Percentiles rank a stretch among this genome's conserved stretches.
These are phyloP conservation scores for Phengaris arion DNA, from an alignment of 2,888 invertebrate genomes.

Conservation along the genomic window DNA sequence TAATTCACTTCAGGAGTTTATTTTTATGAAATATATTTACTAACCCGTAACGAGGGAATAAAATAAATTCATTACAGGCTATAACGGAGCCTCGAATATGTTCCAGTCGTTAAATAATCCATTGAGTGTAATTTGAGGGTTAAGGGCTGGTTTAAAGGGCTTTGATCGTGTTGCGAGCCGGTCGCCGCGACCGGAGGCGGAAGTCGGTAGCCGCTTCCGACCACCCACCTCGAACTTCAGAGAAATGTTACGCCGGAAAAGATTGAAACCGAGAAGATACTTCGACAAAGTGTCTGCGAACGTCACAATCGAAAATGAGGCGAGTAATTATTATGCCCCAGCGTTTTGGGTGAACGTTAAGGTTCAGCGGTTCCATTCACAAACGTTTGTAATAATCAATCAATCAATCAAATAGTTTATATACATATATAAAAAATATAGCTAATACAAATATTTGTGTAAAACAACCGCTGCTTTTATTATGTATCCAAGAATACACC, in stretches of 20 bases:
- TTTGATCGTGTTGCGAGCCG: not conserved
- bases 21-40: not conserved
- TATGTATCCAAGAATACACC: not conserved
- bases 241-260: not conserved
- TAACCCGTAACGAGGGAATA: not conserved
- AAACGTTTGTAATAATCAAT: not conserved
- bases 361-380: not conserved
- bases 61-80: not conserved
- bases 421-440: too few species aligned
- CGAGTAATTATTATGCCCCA: not conserved
- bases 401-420: too few species aligned
- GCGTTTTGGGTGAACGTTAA: not conserved
- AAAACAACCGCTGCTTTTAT: too few species aligned
- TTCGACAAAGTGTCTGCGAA: not conserved
- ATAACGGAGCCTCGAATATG: not conserved
- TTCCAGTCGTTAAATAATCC: constrained; percentile 11
- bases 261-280: not conserved
- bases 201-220: not conserved
- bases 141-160: not conserved
- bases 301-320: not conserved
- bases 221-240: not conserved
- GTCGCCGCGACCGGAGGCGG: not conserved
- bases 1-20: not conserved
- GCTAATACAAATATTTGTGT: too few species aligned
- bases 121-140: constrained; percentile 9